These are phyloP conservation scores for Penaeus indicus DNA, from an alignment of 1,140 invertebrate species.

Conservation along the genomic window DNA sequence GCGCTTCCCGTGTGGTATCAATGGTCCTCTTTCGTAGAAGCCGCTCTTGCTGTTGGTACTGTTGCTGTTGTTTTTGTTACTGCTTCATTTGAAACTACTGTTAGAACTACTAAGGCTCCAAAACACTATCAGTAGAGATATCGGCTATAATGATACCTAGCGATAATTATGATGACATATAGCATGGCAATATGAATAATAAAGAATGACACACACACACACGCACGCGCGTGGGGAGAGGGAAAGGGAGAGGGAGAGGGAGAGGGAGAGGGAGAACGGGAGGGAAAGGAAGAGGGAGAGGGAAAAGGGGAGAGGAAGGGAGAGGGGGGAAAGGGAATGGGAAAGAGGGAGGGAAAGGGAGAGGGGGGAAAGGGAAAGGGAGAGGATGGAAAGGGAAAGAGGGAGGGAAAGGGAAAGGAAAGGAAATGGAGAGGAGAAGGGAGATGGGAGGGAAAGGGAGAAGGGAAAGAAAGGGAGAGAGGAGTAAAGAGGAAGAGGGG, in stretches of 20 bases:
- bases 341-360: background rate
- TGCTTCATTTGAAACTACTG: too few relatives aligned
- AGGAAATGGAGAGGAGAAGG: background rate
- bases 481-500: slow-evolving; percentile 1
- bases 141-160: too few relatives aligned
- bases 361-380: slow-evolving; percentile 5
- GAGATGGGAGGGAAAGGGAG: background rate
- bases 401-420: background rate
- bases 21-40: too few relatives aligned
- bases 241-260: too few relatives aligned
- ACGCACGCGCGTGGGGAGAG: too few relatives aligned
- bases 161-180: too few relatives aligned
- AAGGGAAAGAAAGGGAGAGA: background rate
- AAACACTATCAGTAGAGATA: too few relatives aligned
- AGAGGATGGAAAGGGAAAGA: background rate
- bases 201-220: too few relatives aligned
- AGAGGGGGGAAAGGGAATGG: background rate
- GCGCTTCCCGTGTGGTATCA: too few relatives aligned
- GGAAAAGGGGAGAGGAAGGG: slow-evolving; percentile 2
- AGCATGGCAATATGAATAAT: too few relatives aligned
- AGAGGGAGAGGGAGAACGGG: too few relatives aligned
- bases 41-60: background rate
- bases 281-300: background rate
- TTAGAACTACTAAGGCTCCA: too few relatives aligned
- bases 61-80: background rate